Evolutionary conservation across 1,140 invertebrate genomes (phyloP).

Genomic region (Bombus picipes): DNA sequence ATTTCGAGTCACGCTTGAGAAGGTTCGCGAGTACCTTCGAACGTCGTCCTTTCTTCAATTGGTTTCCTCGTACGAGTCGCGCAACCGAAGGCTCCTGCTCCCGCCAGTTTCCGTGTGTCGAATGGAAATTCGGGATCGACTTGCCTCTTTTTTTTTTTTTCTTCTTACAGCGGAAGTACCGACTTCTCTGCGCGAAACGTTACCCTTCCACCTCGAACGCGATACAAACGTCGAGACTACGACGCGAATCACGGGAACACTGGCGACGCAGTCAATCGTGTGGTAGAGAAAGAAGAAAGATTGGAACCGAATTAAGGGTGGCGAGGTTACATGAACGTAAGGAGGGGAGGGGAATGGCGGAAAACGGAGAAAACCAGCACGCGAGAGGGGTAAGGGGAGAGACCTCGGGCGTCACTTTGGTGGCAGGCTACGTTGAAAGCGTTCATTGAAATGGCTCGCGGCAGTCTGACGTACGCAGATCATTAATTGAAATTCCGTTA

Average conservation of each 20-base stretch:
- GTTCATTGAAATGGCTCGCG: slow-evolving; percentile 58
- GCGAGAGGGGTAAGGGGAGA: not conserved
- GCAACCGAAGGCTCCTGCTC: not conserved
- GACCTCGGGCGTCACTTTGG: slow-evolving; percentile 42
- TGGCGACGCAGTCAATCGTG: not conserved
- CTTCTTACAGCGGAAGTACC: not conserved
- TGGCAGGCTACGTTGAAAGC: slow-evolving; percentile 50
- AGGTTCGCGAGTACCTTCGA: slow-evolving; percentile 8
- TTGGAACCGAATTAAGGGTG: not conserved
- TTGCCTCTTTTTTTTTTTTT: not conserved
- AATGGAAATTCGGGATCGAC: not conserved
- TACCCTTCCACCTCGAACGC: not conserved
- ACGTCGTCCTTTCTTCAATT: slow-evolving; percentile 9
- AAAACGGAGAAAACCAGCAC: not conserved
- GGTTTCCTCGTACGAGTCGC: not conserved
- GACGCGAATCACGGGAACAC: not conserved
- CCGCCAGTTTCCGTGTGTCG: not conserved
- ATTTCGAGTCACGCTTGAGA: not conserved
- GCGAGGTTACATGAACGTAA: not conserved
- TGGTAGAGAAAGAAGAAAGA: not conserved
- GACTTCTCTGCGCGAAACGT: not conserved
- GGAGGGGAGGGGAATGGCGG: not conserved
- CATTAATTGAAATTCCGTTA: slow-evolving; percentile 64
- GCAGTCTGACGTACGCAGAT: slow-evolving; percentile 44
- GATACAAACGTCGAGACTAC: not conserved